phyloP scores from a whole-genome alignment of 2,797 vertebrate genomes.

The Merluccius polli region DNA sequence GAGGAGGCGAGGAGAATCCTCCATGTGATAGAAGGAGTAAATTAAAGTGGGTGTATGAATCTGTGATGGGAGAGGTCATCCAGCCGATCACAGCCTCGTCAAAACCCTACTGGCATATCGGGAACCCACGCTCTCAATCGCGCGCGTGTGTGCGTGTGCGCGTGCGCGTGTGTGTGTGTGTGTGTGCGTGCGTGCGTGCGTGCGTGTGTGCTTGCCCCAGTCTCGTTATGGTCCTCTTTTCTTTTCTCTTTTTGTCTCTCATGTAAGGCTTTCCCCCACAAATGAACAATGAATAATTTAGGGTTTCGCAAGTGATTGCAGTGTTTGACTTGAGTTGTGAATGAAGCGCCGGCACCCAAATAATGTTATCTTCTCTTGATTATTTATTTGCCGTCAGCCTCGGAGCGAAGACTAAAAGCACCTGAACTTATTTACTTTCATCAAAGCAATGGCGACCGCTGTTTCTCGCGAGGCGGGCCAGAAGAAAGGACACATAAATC shows the following conservation, averaged over 20 bases:
- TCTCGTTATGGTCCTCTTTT: background rate
- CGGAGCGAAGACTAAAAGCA: background rate
- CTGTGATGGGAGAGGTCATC: background rate
- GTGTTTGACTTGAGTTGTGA: background rate
- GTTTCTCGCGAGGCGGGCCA: background rate
- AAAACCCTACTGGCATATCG: too few relatives aligned
- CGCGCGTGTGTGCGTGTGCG: background rate
- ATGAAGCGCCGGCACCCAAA: background rate
- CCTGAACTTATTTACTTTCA: background rate
- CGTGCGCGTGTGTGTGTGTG: too few relatives aligned
- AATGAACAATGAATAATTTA: background rate
- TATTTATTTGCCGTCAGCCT: background rate
- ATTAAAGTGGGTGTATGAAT: slow-evolving; percentile 9
- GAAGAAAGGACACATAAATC: background rate
- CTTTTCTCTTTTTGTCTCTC: too few relatives aligned
- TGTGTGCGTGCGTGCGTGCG: too few relatives aligned
- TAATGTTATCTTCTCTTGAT: background rate
- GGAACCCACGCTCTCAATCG: too few relatives aligned
- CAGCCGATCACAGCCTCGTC: too few relatives aligned
- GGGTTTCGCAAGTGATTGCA: background rate
- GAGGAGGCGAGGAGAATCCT: slow-evolving; percentile 8
- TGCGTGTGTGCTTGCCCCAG: background rate
- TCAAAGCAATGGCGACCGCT: background rate
- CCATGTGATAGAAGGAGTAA: slow-evolving; percentile 4
- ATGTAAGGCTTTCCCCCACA: too few relatives aligned